Evolutionary conservation across 2,797 vertebrate genomes (phyloP).

Genomic region (Ataeniobius toweri): DNA sequence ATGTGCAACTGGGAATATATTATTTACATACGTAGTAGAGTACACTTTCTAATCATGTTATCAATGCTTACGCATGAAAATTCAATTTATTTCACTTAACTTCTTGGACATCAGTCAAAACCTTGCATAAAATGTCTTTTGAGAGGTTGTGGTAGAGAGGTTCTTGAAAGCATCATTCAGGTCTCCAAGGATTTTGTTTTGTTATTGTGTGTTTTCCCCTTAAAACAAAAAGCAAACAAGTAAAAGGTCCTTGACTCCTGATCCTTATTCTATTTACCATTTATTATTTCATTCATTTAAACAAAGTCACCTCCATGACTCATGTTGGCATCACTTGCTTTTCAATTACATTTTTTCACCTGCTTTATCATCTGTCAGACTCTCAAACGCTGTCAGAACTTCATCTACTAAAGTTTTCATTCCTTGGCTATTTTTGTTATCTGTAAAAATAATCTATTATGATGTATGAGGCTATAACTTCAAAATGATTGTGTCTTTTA

Average conservation of each 20-base stretch:
- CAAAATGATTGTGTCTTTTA: not conserved
- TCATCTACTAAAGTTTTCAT: constrained; percentile 3
- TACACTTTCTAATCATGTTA: not conserved
- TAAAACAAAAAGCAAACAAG: constrained; percentile 37
- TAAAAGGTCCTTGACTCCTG: constrained; percentile 38
- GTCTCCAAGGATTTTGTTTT: constrained; percentile 37
- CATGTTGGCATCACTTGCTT: constrained; percentile 1
- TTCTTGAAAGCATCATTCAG: constrained; percentile 18
- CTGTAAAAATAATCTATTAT: not conserved
- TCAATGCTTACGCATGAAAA: not conserved
- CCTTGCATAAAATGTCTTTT: constrained; percentile 8
- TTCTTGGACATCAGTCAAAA: not conserved
- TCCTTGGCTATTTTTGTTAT: constrained; percentile 1
- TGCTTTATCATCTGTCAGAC: constrained; percentile 6
- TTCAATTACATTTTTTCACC: not conserved
- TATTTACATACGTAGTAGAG: not conserved
- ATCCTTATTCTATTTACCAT: not conserved
- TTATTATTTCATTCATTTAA: constrained; percentile 6
- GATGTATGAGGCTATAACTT: not conserved
- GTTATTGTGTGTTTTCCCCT: constrained; percentile 44
- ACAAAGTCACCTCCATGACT: not conserved
- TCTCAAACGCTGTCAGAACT: not conserved
- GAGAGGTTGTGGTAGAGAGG: constrained; percentile 4
- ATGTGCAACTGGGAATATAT: not conserved
- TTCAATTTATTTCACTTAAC: constrained; percentile 5